These are phyloP conservation scores for Allochrocebus solatus DNA, from an alignment of 2,797 vertebrate species.

Conservation along the genomic window DNA sequence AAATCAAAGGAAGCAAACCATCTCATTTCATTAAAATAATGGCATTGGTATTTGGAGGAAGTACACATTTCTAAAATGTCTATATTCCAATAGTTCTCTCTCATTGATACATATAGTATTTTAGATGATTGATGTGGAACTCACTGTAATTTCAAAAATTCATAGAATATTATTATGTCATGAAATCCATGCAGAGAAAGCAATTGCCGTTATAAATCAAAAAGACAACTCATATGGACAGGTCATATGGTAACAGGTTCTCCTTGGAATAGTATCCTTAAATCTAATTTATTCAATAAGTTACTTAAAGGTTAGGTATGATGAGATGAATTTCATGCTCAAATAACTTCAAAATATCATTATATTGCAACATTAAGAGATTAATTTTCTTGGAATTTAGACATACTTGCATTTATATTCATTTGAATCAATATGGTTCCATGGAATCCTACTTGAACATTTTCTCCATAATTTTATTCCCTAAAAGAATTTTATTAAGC, in stretches of 20 bases:
- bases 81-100: slow-evolving; percentile 39
- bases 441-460: background rate
- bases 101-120: slow-evolving; percentile 37
- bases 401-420: slow-evolving; percentile 11
- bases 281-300: slow-evolving; percentile 71
- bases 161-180: slow-evolving; percentile 70
- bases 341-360: slow-evolving; percentile 55
- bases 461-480: background rate
- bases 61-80: background rate
- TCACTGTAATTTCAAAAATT: slow-evolving; percentile 73
- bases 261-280: slow-evolving; percentile 68
- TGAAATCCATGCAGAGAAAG: slow-evolving; percentile 72
- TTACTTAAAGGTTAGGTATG: slow-evolving; percentile 63
- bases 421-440: slow-evolving; percentile 33
- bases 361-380: background rate
- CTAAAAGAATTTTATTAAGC: slow-evolving; percentile 1
- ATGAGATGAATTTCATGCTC: slow-evolving; percentile 43
- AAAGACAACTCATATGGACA: slow-evolving; percentile 72
- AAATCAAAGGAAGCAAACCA: background rate
- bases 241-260: slow-evolving; percentile 66
- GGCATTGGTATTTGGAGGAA: background rate
- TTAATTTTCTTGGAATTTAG: slow-evolving; percentile 43
- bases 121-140: slow-evolving; percentile 66
- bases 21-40: slow-evolving; percentile 40
- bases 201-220: slow-evolving; percentile 74